Evolutionary conservation across 2,888 invertebrate species (phyloP).

Genomic region (Heliconius ethilla): DNA sequence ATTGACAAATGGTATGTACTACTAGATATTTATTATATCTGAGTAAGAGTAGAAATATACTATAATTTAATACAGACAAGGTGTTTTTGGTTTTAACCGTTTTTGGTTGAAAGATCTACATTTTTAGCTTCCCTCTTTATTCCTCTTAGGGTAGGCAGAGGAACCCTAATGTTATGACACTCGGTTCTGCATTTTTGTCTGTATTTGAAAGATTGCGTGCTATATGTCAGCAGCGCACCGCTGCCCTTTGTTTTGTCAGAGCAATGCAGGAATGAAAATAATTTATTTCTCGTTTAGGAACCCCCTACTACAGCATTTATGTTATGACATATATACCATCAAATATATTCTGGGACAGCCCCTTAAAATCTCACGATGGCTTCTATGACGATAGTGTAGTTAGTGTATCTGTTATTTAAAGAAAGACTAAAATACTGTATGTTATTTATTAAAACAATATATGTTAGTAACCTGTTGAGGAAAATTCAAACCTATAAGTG

Average conservation of each 20-base stretch:
- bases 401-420: neutral
- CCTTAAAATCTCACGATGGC: neutral
- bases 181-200: neutral
- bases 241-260: too few species aligned
- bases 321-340: too few species aligned
- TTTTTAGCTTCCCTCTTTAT: neutral
- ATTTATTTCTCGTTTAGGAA: too few species aligned
- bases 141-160: neutral
- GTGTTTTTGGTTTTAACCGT: neutral
- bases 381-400: neutral
- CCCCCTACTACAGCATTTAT: too few species aligned
- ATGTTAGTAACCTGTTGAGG: neutral
- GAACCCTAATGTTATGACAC: neutral
- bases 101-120: neutral
- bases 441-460: neutral
- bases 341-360: too few species aligned
- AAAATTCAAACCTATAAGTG: neutral
- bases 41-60: too few species aligned
- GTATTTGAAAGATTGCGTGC: neutral
- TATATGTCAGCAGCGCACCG: too few species aligned
- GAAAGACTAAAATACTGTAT: neutral
- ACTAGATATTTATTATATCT: too few species aligned
- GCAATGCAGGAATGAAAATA: too few species aligned
- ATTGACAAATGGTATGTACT: constrained; percentile 13
- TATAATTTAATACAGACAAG: too few species aligned